These are phyloP conservation scores for Bembecia ichneumoniformis DNA, from an alignment of 2,888 invertebrate species.

Conservation along the genomic window DNA sequence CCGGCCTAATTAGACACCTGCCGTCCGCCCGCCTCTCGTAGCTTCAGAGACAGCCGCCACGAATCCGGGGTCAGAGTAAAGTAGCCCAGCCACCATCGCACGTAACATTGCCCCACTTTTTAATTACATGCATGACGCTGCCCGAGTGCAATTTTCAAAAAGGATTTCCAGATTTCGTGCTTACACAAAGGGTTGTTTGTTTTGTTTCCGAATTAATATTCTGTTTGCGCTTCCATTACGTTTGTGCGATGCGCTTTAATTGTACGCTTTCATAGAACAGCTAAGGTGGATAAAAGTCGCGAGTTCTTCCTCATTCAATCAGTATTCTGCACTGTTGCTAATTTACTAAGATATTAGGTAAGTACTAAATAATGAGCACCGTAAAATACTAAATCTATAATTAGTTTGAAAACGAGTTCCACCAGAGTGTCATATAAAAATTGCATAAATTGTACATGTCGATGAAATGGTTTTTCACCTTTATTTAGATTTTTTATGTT, in stretches of 20 bases:
- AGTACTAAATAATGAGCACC: too few species aligned
- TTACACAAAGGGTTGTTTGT: slow-evolving; percentile 12
- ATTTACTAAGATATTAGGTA: too few species aligned
- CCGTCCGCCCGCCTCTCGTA: neutral
- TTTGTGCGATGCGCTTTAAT: neutral
- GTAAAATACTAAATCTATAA: too few species aligned
- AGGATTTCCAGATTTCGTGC: slow-evolving; percentile 42
- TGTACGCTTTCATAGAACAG: neutral
- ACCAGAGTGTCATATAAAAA: too few species aligned
- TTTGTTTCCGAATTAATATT: slow-evolving; percentile 14
- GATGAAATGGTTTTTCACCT: too few species aligned
- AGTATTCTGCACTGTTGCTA: too few species aligned
- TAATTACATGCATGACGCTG: slow-evolving; percentile 62
- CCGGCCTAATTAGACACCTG: slow-evolving; percentile 6
- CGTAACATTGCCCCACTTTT: slow-evolving; percentile 50
- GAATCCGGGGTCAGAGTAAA: slow-evolving; percentile 14
- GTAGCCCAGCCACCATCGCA: slow-evolving; percentile 15
- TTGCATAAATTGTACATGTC: too few species aligned
- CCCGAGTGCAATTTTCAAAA: slow-evolving; percentile 48
- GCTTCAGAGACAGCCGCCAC: neutral
- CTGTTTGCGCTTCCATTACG: slow-evolving; percentile 1
- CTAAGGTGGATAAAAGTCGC: too few species aligned
- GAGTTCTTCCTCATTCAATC: too few species aligned
- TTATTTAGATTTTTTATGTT: too few species aligned
- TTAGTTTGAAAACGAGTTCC: too few species aligned